These are phyloP conservation scores for Neocrepidodera transversa DNA, from an alignment of 2,888 invertebrate genomes.

Conservation along the genomic window DNA sequence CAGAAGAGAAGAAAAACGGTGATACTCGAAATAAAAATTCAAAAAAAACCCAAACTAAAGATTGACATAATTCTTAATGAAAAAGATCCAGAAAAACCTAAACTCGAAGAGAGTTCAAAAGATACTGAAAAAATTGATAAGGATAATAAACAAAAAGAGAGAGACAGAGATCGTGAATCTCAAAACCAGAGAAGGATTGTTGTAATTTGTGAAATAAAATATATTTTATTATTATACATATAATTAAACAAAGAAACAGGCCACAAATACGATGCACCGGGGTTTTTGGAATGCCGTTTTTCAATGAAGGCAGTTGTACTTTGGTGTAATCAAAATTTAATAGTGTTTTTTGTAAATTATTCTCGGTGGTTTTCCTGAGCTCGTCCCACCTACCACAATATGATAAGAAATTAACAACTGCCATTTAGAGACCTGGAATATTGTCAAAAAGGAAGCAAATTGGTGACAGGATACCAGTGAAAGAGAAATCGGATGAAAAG, in stretches of 20 bases:
- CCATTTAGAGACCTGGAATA: slow-evolving; percentile 90
- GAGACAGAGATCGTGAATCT: slow-evolving; percentile 35
- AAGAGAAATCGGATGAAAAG: slow-evolving; percentile 32
- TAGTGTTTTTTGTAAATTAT: too few relatives aligned
- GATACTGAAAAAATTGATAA: slow-evolving; percentile 23
- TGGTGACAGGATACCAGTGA: slow-evolving; percentile 58
- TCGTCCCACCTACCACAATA: too few relatives aligned
- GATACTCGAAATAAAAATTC: slow-evolving; percentile 12
- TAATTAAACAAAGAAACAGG: too few relatives aligned
- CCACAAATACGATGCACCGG: slow-evolving; percentile 81
- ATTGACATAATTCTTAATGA: slow-evolving; percentile 5
- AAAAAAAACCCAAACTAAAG: slow-evolving; percentile 3
- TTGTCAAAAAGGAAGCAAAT: slow-evolving; percentile 77
- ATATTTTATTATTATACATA: too few relatives aligned
- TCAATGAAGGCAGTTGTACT: too few relatives aligned
- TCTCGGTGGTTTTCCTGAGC: too few relatives aligned
- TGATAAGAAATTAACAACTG: too few relatives aligned
- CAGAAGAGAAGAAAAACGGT: slow-evolving; percentile 14
- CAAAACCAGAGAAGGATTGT: slow-evolving; percentile 56
- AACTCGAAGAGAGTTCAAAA: slow-evolving; percentile 29
- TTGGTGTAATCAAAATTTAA: too few relatives aligned
- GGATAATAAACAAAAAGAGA: slow-evolving; percentile 29
- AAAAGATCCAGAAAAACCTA: slow-evolving; percentile 26
- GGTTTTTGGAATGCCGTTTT: too few relatives aligned
- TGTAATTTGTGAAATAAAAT: too few relatives aligned